Evolutionary conservation across 1,140 invertebrate genomes (phyloP), one percentile per base, ranked within the genome.

Genomic region (Rhagoletis pomonella): DNA sequence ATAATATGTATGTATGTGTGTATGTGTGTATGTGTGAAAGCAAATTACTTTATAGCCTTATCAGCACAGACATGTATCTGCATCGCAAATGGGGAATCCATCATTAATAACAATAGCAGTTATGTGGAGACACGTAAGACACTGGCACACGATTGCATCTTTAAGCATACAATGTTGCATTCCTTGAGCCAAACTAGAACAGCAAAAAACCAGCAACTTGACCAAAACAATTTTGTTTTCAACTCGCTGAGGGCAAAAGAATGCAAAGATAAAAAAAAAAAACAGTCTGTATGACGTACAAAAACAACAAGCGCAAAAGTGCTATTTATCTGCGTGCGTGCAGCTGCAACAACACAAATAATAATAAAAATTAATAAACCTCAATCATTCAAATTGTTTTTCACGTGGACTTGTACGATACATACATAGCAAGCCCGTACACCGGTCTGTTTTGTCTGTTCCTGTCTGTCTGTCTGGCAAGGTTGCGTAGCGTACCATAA

Each of bases 331-430:
- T 0, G 42, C 10, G 47, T 81, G 19, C 10, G 47, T 81, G 47
- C 73, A 81, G 73, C 73, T 81, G 73, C 73, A 81, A 81, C 73
- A 81, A 81, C 73, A 55, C 47, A 12, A 55, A 19, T n/a, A 81
- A 55, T 19, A 81, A 81, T 81, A 55, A 81, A 86, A 86, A 86
- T 86, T 86, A 86, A 86, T 86, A 86, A 86, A 86, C 85, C 58
- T 86, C 85, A 86, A 86, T 58, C 58, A 64, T 86, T 86, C 58
- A 64, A 86, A 65, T 60, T 86, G 47, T 81, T 81, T 81, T 81
- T 58, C 73, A 55, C 73, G 47, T 42, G 19, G 73, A 81, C 73
- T 1, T 50, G 47, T n/a, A 50, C 69, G 44, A 29, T 29, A 29
- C 29, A 29, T 29, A 29, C 29, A 29, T 29, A 29, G 29, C 44